Conservation (phyloP, 2,888 invertebrate genomes). For the Sclerodermus sp. region DNA sequence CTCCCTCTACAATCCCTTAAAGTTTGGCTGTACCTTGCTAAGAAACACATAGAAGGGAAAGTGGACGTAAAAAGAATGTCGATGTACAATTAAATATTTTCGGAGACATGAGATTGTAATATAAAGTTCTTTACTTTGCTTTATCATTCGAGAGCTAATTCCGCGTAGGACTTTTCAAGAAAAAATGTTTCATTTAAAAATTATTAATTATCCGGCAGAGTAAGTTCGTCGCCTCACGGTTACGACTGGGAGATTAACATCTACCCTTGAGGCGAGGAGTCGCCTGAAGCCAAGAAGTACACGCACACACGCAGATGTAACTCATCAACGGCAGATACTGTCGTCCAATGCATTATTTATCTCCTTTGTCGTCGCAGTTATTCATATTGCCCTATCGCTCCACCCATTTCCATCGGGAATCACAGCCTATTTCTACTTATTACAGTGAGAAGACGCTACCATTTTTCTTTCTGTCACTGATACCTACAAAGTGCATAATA, state of each 20-base stretch:
- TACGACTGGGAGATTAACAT: conserved; percentile 45
- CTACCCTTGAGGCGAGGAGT: conserved; percentile 47
- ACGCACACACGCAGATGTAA: conserved; percentile 34
- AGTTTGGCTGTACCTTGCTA: too few relatives aligned
- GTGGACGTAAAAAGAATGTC: too few relatives aligned
- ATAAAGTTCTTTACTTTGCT: too few relatives aligned
- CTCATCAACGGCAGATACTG: conserved; percentile 50
- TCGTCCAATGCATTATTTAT: conserved; percentile 50
- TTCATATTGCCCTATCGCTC: conserved; percentile 48
- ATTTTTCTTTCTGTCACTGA: conserved; percentile 22
- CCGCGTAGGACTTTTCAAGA: too few relatives aligned
- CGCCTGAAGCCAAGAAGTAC: conserved; percentile 18
- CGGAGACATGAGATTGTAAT: too few relatives aligned
- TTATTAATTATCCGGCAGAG: too few relatives aligned
- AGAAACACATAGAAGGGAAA: too few relatives aligned
- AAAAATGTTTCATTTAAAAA: too few relatives aligned
- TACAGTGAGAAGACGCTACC: conserved; percentile 23
- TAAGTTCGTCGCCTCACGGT: conserved; percentile 23
- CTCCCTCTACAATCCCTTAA: too few relatives aligned
- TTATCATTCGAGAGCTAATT: too few relatives aligned
- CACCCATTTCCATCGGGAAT: conserved; percentile 45
- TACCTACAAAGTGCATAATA: too few relatives aligned
- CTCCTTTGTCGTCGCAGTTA: conserved; percentile 48
- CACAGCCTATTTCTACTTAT: conserved; percentile 38
- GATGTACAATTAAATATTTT: too few relatives aligned